A percentile compares a stretch with the other conserved stretches of the same genome.
Conservation (phyloP, 1,140 invertebrate species). For the Drosophila ficusphila region DNA sequence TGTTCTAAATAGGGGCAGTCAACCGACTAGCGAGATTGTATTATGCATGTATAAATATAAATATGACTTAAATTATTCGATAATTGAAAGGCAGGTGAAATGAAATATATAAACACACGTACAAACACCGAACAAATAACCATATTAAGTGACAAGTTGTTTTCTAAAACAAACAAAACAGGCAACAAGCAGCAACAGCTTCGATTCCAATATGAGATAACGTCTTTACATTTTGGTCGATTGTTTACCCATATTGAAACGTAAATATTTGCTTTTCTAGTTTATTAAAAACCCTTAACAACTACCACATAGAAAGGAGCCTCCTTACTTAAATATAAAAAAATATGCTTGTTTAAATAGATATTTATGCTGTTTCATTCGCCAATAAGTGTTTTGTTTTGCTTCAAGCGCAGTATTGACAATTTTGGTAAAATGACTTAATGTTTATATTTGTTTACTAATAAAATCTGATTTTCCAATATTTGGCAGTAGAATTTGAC, state of each 20-base stretch:
- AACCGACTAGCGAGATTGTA: constrained; percentile 35
- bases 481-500: too few relatives aligned
- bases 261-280: background rate
- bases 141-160: constrained; percentile 63
- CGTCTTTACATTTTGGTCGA: constrained; percentile 4
- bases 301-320: background rate
- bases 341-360: too few relatives aligned
- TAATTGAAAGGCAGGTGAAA: constrained; percentile 58
- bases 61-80: constrained; percentile 74
- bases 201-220: constrained; percentile 7
- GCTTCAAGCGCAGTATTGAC: too few relatives aligned
- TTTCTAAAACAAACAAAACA: constrained; percentile 41
- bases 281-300: background rate
- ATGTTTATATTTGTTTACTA: too few relatives aligned
- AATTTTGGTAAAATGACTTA: too few relatives aligned
- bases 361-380: too few relatives aligned
- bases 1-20: constrained; percentile 64
- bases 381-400: too few relatives aligned
- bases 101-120: constrained; percentile 37
- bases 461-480: too few relatives aligned
- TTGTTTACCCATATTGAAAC: background rate
- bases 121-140: constrained; percentile 49
- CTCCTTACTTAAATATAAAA: too few relatives aligned
- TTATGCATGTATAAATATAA: constrained; percentile 62
- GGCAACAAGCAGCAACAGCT: constrained; percentile 21